Base-by-base conservation (phyloP, 2,888 invertebrate species). In the Myopa tessellatipennis region DNA sequence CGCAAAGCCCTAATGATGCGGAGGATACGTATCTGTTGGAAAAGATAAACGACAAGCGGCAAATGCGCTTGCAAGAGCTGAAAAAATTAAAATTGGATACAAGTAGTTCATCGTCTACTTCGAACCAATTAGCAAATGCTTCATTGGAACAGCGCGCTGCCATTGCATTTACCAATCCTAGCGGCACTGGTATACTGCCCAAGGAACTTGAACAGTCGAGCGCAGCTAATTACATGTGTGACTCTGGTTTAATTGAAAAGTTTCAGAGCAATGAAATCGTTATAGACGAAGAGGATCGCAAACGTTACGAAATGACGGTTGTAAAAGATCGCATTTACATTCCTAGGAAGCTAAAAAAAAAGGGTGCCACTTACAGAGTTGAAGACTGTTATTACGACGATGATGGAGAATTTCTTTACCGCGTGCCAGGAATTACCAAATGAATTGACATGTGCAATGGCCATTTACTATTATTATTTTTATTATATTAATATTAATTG, bases 381-480 rank as follows among this genome's bases (percentile, higher is more conserved):
- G 92, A 93, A 80, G 95, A 96, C 88, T 94, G 94, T 83, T 96
- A 93, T 87, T 96, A 96, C 88, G 94, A 95, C 85, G 91, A 93
- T 86, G 94, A 95, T 90, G 96, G 96, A 0, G 91, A 90, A 86
- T 95, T 96, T 90, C 90, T 96, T 77, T 96, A 95, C 86, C 91
- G 95, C 84, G 94, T 95, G 68, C 92, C 95, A 80, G 94, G 94
- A 79, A 92, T 94, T 92, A 88, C 87, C 0, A 84, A 45, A 45
- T 45, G 86, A 12, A 38, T 58, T 18, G 5, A 60, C 10, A 16
- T 18, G 12, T 60, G 14, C 18, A 60, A 16, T 60, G n/a, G n/a
- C 5, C 60, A 12, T 18, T 60, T 14, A 6, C 60, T 60, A 60
- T 60, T 14, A 60, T 60, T 60, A 14, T 2, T 60, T 10, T 60